Evolutionary conservation across 2,888 invertebrate genomes (phyloP).

Genomic region (Eupithecia inturbata): DNA sequence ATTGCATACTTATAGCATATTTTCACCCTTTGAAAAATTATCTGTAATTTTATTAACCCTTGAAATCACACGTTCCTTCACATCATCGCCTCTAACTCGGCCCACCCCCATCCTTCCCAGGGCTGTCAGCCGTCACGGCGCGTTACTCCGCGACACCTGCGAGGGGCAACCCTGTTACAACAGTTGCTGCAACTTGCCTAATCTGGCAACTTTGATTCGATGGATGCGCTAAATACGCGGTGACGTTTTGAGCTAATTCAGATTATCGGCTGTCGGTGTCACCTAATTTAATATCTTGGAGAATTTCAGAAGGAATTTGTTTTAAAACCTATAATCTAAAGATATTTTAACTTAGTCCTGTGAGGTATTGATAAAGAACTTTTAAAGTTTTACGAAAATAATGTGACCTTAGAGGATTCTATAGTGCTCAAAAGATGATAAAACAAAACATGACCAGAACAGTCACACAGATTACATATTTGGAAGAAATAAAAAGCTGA

Average conservation of each 20-base stretch:
- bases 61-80: background rate
- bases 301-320: background rate
- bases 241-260: conserved; percentile 31
- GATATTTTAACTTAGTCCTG: too few relatives aligned
- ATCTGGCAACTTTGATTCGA: conserved; percentile 39
- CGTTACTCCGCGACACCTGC: conserved; percentile 55
- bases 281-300: background rate
- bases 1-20: background rate
- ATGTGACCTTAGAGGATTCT: background rate
- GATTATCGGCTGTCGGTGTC: background rate
- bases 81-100: conserved; percentile 9
- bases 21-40: background rate
- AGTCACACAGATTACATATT: background rate
- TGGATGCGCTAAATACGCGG: conserved; percentile 40
- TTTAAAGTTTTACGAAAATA: background rate
- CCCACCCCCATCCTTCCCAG: conserved; percentile 52
- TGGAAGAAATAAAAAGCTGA: background rate
- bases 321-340: too few relatives aligned
- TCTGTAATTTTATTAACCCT: background rate
- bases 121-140: conserved; percentile 62
- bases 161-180: conserved; percentile 39
- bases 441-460: background rate
- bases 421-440: background rate
- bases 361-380: too few relatives aligned
- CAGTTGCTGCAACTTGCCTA: conserved; percentile 44